These are phyloP conservation scores for Alosa sapidissima DNA, from an alignment of 2,797 vertebrate genomes.

Conservation along the genomic window DNA sequence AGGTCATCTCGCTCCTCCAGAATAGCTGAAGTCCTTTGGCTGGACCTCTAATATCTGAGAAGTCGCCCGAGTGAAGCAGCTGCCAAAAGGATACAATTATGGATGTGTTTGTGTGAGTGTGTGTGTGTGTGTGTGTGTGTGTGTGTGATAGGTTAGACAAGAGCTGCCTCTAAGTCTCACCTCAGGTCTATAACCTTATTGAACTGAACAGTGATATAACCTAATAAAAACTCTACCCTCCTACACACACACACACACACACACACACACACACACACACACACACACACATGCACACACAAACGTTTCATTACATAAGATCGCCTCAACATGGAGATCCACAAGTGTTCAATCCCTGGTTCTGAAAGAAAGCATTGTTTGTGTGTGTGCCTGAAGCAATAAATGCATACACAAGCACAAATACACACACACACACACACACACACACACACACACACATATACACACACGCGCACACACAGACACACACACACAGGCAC, in stretches of 20 bases:
- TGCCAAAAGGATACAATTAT: neutral
- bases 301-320: neutral
- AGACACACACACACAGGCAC: too few species aligned
- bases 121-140: neutral
- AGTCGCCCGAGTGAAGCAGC: neutral
- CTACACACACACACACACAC: neutral
- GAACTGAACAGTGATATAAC: too few species aligned
- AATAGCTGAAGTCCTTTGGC: neutral
- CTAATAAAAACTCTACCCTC: too few species aligned
- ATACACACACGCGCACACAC: too few species aligned
- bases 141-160: too few species aligned
- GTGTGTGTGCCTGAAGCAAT: too few species aligned
- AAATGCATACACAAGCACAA: neutral
- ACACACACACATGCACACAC: neutral
- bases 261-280: neutral
- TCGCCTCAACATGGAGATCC: too few species aligned
- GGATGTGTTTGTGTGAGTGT: constrained; percentile 7
- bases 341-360: too few species aligned
- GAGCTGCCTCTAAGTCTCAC: too few species aligned
- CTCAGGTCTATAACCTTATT: too few species aligned
- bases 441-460: neutral
- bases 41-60: neutral
- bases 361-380: too few species aligned
- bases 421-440: constrained; percentile 3
- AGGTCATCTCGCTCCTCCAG: neutral